Evolutionary conservation across 2,113 vertebrate genomes (phyloP).

Genomic region (Synchiropus splendidus): DNA sequence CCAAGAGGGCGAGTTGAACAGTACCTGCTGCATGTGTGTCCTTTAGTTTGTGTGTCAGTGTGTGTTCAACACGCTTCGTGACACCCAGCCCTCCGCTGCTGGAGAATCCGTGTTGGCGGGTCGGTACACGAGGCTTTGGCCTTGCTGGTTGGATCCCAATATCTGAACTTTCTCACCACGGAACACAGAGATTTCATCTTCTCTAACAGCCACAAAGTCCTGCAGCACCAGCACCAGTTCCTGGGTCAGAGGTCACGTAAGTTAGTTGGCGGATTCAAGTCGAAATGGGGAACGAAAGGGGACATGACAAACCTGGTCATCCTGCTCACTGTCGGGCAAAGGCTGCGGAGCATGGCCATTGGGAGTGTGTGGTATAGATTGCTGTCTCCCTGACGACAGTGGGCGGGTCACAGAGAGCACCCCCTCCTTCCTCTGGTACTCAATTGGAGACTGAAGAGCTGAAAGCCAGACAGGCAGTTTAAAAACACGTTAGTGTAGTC

Average conservation of each 20-base stretch:
- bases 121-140: constrained; percentile 94
- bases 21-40: constrained; percentile 32
- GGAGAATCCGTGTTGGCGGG: constrained; percentile 87
- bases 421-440: constrained; percentile 87
- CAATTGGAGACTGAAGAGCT: constrained; percentile 95
- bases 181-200: constrained; percentile 94
- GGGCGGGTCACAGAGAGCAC: constrained; percentile 71
- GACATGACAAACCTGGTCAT: constrained; percentile 66
- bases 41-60: constrained; percentile 40
- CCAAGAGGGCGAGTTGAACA: constrained; percentile 34
- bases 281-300: background rate
- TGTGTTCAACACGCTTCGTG: constrained; percentile 75
- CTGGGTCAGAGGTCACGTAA: constrained; percentile 19
- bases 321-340: constrained; percentile 72
- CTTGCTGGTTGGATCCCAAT: constrained; percentile 94
- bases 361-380: constrained; percentile 79
- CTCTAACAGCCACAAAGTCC: constrained; percentile 93
- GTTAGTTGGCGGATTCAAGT: background rate
- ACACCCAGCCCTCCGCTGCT: constrained; percentile 95
- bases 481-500: too few relatives aligned
- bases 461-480: constrained; percentile 2
- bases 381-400: constrained; percentile 68
- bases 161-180: constrained; percentile 94
- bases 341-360: constrained; percentile 85
- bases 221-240: constrained; percentile 81